phyloP scores from a whole-genome alignment of 2,797 vertebrate species.

The Melanotaenia parkinsoni region DNA sequence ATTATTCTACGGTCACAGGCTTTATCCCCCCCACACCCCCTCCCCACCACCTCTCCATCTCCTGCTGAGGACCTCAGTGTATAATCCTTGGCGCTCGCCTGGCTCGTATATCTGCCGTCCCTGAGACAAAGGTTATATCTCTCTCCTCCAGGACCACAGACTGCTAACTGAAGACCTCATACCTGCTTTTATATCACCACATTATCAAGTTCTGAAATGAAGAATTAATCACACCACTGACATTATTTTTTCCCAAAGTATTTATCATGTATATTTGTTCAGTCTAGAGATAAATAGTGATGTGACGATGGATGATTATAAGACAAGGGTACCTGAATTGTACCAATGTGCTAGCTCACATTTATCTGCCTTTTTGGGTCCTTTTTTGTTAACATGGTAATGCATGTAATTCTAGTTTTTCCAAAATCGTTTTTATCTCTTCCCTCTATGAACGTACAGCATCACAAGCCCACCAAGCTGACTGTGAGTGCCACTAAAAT shows the following conservation, averaged over 20 bases:
- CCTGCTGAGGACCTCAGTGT: constrained; percentile 77
- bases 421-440: constrained; percentile 25
- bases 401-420: constrained; percentile 43
- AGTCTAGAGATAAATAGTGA: constrained; percentile 29
- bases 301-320: constrained; percentile 4
- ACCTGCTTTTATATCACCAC: constrained; percentile 57
- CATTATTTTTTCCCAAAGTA: constrained; percentile 39
- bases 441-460: constrained; percentile 22
- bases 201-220: constrained; percentile 50
- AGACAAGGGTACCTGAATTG: constrained; percentile 13
- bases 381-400: constrained; percentile 32
- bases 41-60: constrained; percentile 59
- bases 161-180: constrained; percentile 60
- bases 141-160: constrained; percentile 63
- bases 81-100: constrained; percentile 78
- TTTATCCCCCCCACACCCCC: constrained; percentile 25
- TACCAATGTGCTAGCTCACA: constrained; percentile 15
- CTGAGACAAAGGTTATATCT: constrained; percentile 84
- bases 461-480: constrained; percentile 35
- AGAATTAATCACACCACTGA: constrained; percentile 52
- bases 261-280: constrained; percentile 36
- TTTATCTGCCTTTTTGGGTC: constrained; percentile 13
- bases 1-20: constrained; percentile 85
- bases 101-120: constrained; percentile 79
- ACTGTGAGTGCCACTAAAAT: constrained; percentile 48